Percentiles rank a stretch among this genome's conserved stretches.
These are phyloP conservation scores for Netelia virgata DNA, from an alignment of 2,888 invertebrate genomes.

Conservation along the genomic window DNA sequence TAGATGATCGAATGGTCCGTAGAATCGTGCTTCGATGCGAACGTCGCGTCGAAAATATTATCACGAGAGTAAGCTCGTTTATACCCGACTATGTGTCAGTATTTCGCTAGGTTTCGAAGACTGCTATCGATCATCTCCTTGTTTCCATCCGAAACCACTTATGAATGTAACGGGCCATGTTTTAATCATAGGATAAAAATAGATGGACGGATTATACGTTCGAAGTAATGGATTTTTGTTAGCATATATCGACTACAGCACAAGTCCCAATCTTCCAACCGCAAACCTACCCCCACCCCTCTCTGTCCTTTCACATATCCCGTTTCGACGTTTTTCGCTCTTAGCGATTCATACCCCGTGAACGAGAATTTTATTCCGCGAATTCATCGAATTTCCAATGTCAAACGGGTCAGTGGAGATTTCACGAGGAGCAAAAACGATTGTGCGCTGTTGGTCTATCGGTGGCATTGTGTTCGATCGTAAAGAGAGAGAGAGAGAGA, in stretches of 20 bases:
- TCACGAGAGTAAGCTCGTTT: background rate
- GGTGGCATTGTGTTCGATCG: background rate
- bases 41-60: too few species aligned
- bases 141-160: slow-evolving; percentile 16
- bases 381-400: background rate
- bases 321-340: background rate
- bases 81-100: slow-evolving; percentile 15
- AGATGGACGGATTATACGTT: slow-evolving; percentile 27
- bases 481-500: background rate
- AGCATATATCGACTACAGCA: background rate
- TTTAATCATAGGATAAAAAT: slow-evolving; percentile 53
- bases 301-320: background rate
- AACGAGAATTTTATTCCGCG: slow-evolving; percentile 12
- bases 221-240: slow-evolving; percentile 25
- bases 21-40: too few species aligned
- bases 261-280: background rate
- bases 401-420: background rate
- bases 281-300: too few species aligned
- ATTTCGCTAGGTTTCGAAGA: slow-evolving; percentile 63
- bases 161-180: slow-evolving; percentile 38
- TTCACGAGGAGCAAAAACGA: slow-evolving; percentile 9
- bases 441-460: background rate
- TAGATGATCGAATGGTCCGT: too few species aligned
- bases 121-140: slow-evolving; percentile 53
- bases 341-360: background rate